Evolutionary conservation across 2,888 invertebrate species (phyloP).

Genomic region (Drosophila nr. perissopoda): DNA sequence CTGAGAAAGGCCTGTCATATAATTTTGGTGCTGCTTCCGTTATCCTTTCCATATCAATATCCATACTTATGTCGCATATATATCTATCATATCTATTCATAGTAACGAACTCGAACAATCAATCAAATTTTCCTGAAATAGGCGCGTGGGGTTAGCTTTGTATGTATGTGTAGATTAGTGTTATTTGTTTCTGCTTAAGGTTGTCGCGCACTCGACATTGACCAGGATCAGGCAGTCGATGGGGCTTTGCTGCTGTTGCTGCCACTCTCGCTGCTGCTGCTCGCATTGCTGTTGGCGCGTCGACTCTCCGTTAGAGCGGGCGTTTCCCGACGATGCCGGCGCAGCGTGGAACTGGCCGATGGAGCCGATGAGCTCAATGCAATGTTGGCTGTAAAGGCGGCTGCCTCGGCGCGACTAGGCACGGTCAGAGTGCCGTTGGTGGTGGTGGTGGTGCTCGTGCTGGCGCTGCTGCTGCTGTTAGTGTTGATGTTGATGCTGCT

Average conservation of each 20-base stretch:
- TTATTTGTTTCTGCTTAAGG: conserved; percentile 36
- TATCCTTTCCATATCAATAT: conserved; percentile 19
- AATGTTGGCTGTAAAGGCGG: conserved; percentile 72
- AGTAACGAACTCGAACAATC: conserved; percentile 73
- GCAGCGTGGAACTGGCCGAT: conserved; percentile 77
- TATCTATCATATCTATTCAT: conserved; percentile 48
- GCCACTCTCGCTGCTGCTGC: conserved; percentile 48
- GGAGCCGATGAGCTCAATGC: conserved; percentile 83
- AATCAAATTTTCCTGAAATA: conserved; percentile 71
- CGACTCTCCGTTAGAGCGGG: conserved; percentile 58
- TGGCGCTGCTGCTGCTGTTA: conserved; percentile 18
- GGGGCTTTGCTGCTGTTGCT: conserved; percentile 59
- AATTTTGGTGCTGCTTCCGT: conserved; percentile 27
- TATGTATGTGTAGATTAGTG: conserved; percentile 44
- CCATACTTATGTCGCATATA: conserved; percentile 22
- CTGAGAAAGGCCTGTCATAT: conserved; percentile 30
- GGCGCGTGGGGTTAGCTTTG: conserved; percentile 75
- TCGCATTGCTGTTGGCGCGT: conserved; percentile 68
- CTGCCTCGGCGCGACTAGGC: conserved; percentile 77
- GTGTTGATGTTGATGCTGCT: conserved; percentile 27
- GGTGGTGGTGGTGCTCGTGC: conserved; percentile 1
- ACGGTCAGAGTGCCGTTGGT: conserved; percentile 64
- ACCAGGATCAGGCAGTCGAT: conserved; percentile 83
- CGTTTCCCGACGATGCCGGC: conserved; percentile 72
- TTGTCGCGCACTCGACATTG: conserved; percentile 53